These are phyloP conservation scores for Papilio gigon DNA, from an alignment of 2,888 invertebrate species.

Conservation along the genomic window DNA sequence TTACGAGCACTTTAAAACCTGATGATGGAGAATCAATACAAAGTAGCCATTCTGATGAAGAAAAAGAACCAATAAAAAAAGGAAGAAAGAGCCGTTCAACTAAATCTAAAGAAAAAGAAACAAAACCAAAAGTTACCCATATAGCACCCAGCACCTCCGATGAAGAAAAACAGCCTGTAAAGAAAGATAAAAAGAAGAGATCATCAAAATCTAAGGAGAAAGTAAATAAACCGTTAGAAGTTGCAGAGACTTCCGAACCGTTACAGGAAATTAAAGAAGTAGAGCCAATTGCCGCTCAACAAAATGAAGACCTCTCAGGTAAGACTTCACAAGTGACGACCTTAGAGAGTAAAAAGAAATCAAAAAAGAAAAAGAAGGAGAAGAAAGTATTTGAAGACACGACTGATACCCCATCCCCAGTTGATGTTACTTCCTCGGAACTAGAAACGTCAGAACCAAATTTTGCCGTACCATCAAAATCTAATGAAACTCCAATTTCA, in stretches of 20 bases:
- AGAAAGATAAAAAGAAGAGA: slow-evolving; percentile 69
- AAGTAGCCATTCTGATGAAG: slow-evolving; percentile 52
- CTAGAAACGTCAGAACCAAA: slow-evolving; percentile 45
- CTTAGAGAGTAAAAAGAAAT: slow-evolving; percentile 60
- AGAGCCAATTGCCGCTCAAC: slow-evolving; percentile 41
- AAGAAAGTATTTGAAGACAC: slow-evolving; percentile 51
- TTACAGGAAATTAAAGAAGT: slow-evolving; percentile 37
- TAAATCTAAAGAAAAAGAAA: slow-evolving; percentile 72
- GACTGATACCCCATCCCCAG: slow-evolving; percentile 47
- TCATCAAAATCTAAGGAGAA: slow-evolving; percentile 58
- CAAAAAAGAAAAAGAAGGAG: slow-evolving; percentile 68
- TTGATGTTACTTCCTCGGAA: slow-evolving; percentile 51
- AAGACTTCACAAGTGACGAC: slow-evolving; percentile 40
- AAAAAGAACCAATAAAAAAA: slow-evolving; percentile 54
- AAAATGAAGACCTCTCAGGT: slow-evolving; percentile 44
- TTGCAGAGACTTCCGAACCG: slow-evolving; percentile 5
- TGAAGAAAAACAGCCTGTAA: slow-evolving; percentile 60
- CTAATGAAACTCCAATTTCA: slow-evolving; percentile 57
- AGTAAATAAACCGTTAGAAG: slow-evolving; percentile 44
- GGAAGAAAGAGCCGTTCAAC: slow-evolving; percentile 63
- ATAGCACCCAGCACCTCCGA: slow-evolving; percentile 54
- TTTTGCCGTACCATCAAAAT: slow-evolving; percentile 43
- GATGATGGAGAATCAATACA: slow-evolving; percentile 53
- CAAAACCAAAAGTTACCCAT: slow-evolving; percentile 53
- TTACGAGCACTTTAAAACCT: slow-evolving; percentile 58